Evolutionary conservation across 2,888 invertebrate genomes (phyloP).

Genomic region (Furcula furcula): DNA sequence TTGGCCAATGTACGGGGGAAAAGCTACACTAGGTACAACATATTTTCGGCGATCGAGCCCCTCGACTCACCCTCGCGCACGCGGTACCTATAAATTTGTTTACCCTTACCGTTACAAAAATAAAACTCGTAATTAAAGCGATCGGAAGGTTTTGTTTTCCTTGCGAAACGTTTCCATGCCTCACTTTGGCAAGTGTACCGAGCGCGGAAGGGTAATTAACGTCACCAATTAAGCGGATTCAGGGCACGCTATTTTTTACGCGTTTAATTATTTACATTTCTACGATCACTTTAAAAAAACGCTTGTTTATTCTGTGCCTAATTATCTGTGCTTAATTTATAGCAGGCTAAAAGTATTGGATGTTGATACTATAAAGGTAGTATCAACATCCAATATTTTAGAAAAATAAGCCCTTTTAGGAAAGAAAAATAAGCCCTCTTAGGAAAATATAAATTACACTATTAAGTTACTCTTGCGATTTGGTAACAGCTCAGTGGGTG

Average conservation of each 20-base stretch:
- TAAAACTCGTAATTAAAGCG: conserved; percentile 8
- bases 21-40: too few species aligned
- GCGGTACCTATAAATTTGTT: conserved; percentile 7
- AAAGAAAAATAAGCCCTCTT: too few species aligned
- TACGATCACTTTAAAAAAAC: conserved; percentile 15
- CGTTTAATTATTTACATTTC: conserved; percentile 22
- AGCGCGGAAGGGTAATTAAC: conserved; percentile 22
- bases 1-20: too few species aligned
- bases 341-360: too few species aligned
- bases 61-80: not conserved
- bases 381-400: too few species aligned
- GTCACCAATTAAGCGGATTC: conserved; percentile 25
- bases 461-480: too few species aligned
- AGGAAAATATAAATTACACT: too few species aligned
- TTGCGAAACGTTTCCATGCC: conserved; percentile 11
- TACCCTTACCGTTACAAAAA: conserved; percentile 5
- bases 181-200: conserved; percentile 18
- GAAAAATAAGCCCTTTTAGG: too few species aligned
- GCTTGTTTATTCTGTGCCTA: conserved; percentile 15
- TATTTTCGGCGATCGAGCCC: not conserved
- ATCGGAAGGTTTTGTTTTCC: conserved; percentile 15
- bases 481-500: too few species aligned
- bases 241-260: conserved; percentile 17
- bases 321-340: conserved; percentile 6
- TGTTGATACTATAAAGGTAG: too few species aligned